Conservation (phyloP, 2,797 vertebrate species). For the Gymnoscopelus microlampas region DNA sequence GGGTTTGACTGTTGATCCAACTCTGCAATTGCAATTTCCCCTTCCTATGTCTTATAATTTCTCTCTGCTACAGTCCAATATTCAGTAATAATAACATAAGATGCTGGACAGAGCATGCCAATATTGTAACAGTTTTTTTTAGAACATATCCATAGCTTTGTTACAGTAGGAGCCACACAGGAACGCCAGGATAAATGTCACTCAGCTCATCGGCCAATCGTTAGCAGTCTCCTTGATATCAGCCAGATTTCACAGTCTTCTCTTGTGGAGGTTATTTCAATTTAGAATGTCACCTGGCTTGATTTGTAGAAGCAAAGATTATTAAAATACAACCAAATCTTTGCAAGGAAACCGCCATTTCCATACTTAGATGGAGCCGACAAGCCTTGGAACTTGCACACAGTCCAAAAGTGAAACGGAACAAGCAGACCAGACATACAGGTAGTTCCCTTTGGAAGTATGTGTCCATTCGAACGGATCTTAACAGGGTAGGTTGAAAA, state of each 20-base stretch:
- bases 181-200: conserved; percentile 19
- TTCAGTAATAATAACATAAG: not conserved
- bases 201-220: conserved; percentile 52
- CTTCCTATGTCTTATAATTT: not conserved
- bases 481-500: too few species aligned
- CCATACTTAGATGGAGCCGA: too few species aligned
- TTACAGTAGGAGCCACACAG: conserved; percentile 9
- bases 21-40: conserved; percentile 12
- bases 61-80: not conserved
- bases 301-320: too few species aligned
- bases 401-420: too few species aligned
- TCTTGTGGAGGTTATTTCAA: too few species aligned
- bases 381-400: too few species aligned
- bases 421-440: too few species aligned
- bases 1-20: not conserved
- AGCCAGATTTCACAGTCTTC: conserved; percentile 8
- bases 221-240: conserved; percentile 41
- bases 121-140: not conserved
- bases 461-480: too few species aligned
- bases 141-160: conserved; percentile 2
- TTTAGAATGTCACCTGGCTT: too few species aligned
- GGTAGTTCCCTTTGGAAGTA: too few species aligned
- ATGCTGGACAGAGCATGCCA: not conserved
- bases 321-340: too few species aligned
- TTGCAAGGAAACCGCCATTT: too few species aligned